phyloP scores from a whole-genome alignment of 2,113 vertebrate species.

The Chloropsis cyanopogon region DNA sequence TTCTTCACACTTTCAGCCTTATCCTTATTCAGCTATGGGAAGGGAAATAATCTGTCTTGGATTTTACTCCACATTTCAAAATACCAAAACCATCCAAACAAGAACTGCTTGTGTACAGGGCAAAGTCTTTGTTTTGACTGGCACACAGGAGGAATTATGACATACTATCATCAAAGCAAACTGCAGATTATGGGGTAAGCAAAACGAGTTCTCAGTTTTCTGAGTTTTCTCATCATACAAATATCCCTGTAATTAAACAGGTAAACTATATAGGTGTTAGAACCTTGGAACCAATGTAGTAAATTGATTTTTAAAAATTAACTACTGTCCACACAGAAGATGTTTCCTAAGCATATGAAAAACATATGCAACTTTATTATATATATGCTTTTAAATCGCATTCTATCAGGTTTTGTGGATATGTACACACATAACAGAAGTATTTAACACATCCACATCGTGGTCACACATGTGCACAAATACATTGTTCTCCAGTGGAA shows the following conservation, averaged over 20 bases:
- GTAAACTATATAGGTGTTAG: not conserved
- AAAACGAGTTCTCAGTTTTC: constrained; percentile 37
- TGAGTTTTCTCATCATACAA: not conserved
- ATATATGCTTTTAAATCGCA: not conserved
- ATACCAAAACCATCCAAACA: constrained; percentile 47
- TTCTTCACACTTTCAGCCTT: not conserved
- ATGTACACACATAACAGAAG: not conserved
- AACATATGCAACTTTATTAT: not conserved
- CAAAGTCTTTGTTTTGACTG: constrained; percentile 62
- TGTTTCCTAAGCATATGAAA: not conserved
- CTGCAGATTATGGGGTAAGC: constrained; percentile 1
- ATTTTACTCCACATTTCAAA: constrained; percentile 54
- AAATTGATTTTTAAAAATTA: not conserved
- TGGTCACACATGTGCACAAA: not conserved
- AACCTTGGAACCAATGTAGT: not conserved
- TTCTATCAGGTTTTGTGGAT: not conserved
- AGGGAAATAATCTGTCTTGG: not conserved
- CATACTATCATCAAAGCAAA: constrained; percentile 53
- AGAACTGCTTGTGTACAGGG: constrained; percentile 42
- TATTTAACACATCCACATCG: not conserved
- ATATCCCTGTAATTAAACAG: not conserved
- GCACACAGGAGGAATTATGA: constrained; percentile 33
- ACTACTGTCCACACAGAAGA: not conserved
- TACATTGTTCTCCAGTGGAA: not conserved
- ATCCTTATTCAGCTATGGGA: not conserved